Percentiles rank a stretch among this genome's conserved stretches.
Evolutionary conservation across 2,888 invertebrate species (phyloP).

Genomic region (Noctua janthina): DNA sequence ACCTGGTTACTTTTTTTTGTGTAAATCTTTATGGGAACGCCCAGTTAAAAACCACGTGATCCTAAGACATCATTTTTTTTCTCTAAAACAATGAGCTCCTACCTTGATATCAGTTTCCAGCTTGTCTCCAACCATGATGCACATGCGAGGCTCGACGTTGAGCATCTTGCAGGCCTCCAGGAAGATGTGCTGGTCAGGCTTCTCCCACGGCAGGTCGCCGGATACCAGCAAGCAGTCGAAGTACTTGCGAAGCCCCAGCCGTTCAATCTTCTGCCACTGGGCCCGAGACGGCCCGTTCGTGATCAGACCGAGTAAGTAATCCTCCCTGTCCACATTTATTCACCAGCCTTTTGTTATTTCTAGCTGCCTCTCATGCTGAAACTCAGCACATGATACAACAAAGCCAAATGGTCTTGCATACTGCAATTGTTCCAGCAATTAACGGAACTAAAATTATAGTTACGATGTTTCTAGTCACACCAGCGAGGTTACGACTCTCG

Average conservation of each 20-base stretch:
- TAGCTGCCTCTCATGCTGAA: slow-evolving; percentile 81
- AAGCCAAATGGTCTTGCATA: slow-evolving; percentile 82
- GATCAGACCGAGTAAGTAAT: slow-evolving; percentile 94
- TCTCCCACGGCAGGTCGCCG: slow-evolving; percentile 96
- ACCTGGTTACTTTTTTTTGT: not conserved
- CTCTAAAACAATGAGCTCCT: slow-evolving; percentile 25
- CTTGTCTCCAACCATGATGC: slow-evolving; percentile 97
- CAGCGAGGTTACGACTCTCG: slow-evolving; percentile 46
- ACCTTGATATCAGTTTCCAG: slow-evolving; percentile 96
- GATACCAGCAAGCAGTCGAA: slow-evolving; percentile 96
- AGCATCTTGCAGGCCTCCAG: slow-evolving; percentile 94
- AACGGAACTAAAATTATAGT: slow-evolving; percentile 46
- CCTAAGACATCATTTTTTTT: not conserved
- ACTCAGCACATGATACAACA: slow-evolving; percentile 85
- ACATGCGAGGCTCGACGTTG: slow-evolving; percentile 93
- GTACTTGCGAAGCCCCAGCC: slow-evolving; percentile 92
- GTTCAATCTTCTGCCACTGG: slow-evolving; percentile 96
- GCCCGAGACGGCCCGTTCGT: slow-evolving; percentile 96
- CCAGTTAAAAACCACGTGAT: not conserved
- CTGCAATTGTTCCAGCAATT: slow-evolving; percentile 61
- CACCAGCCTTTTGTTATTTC: slow-evolving; percentile 86
- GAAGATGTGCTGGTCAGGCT: slow-evolving; percentile 95
- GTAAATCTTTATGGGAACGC: not conserved
- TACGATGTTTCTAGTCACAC: slow-evolving; percentile 48
- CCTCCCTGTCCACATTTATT: slow-evolving; percentile 91